phyloP scores from a whole-genome alignment of 1,140 invertebrate genomes.

The Listronotus bonariensis region DNA sequence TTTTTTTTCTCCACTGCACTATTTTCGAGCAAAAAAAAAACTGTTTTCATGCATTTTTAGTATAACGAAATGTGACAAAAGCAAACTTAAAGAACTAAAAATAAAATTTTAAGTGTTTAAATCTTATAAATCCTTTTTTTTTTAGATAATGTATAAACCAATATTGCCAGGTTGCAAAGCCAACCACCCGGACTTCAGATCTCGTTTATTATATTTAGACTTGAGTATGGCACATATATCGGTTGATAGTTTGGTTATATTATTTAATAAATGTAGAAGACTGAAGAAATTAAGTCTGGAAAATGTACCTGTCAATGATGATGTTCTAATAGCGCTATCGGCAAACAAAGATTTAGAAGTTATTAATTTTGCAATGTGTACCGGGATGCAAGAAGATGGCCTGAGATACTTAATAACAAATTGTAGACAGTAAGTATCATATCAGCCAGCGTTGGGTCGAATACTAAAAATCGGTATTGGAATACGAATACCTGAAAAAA shows the following conservation, averaged over 20 bases:
- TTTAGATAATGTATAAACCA: slow-evolving; percentile 59
- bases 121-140: slow-evolving; percentile 5
- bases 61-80: too few relatives aligned
- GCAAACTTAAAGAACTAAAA: too few relatives aligned
- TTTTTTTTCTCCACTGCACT: too few relatives aligned
- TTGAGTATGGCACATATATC: slow-evolving; percentile 77
- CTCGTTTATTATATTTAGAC: slow-evolving; percentile 79
- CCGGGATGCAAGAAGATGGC: slow-evolving; percentile 65
- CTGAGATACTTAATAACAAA: slow-evolving; percentile 64
- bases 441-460: too few relatives aligned
- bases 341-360: slow-evolving; percentile 69
- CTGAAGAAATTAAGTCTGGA: slow-evolving; percentile 85
- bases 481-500: too few relatives aligned
- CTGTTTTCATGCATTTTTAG: too few relatives aligned
- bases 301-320: slow-evolving; percentile 67
- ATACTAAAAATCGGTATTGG: too few relatives aligned
- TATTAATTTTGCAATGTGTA: slow-evolving; percentile 76
- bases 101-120: too few relatives aligned
- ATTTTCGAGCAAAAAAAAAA: too few relatives aligned
- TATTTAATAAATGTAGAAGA: slow-evolving; percentile 70
- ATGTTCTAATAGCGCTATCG: slow-evolving; percentile 67
- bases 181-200: slow-evolving; percentile 48
- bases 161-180: slow-evolving; percentile 56
- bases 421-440: slow-evolving; percentile 64
- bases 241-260: slow-evolving; percentile 61